phyloP scores from a whole-genome alignment of 2,888 invertebrate species.

The Oxyscelio sp. region DNA sequence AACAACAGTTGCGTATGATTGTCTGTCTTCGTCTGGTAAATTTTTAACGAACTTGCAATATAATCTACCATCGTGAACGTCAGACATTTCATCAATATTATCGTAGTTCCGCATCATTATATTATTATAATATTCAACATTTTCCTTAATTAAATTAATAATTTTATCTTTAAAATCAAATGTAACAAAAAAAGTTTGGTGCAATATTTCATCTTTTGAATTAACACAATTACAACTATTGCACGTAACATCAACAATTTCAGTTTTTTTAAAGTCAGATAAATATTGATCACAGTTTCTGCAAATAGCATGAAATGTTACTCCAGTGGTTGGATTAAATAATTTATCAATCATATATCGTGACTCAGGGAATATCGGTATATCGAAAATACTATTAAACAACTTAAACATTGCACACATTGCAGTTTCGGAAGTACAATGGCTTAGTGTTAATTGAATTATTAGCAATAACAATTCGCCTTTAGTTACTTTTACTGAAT shows the following conservation, averaged over 20 bases:
- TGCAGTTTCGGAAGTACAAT: conserved; percentile 19
- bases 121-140: conserved; percentile 46
- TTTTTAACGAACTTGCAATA: conserved; percentile 56
- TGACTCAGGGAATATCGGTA: conserved; percentile 2
- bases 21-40: conserved; percentile 35
- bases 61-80: conserved; percentile 59
- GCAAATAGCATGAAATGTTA: conserved; percentile 21
- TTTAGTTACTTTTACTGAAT: conserved; percentile 4
- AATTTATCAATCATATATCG: conserved; percentile 14
- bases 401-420: conserved; percentile 14
- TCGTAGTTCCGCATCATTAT: conserved; percentile 30
- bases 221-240: conserved; percentile 5
- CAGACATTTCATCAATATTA: conserved; percentile 28
- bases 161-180: conserved; percentile 45
- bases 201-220: conserved; percentile 1
- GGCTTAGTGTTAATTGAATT: conserved; percentile 6
- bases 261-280: conserved; percentile 12
- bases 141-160: conserved; percentile 31
- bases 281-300: conserved; percentile 13
- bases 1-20: conserved; percentile 50
- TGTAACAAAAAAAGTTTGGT: conserved; percentile 47
- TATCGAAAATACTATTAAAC: conserved; percentile 14
- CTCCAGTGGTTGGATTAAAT: conserved; percentile 9
- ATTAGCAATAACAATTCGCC: conserved; percentile 26
- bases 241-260: conserved; percentile 4